Evolutionary conservation across 2,888 invertebrate species (phyloP), one percentile per base, ranked within the genome.

Genomic region (Stegophylla sp.): DNA sequence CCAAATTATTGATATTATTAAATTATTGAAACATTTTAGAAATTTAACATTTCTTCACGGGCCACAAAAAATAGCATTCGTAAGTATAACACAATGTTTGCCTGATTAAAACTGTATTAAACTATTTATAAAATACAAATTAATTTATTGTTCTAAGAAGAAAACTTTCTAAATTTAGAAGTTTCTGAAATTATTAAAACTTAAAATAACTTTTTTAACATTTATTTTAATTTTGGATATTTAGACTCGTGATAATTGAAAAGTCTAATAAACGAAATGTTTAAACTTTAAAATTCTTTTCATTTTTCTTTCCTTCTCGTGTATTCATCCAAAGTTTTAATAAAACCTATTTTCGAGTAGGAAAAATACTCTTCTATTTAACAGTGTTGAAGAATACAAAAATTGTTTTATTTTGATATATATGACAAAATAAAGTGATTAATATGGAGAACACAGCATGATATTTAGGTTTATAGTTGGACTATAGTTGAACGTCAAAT

Each of bases 231-330:
- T 4, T 15, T 15, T 23, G 23, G 56, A 72, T 43, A 72, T 43
- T 43, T 72, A 17, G 23, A 56, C 23, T 23, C 10, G 0, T 56
- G 41, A 23, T 13, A 15, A n/a, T 34, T 26, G n/a, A 12, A 45
- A 61, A 61, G 73, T 61, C 61, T 61, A n/a, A 15, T 28, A 61
- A 61, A 48, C n/a, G 45, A 73, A 61, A 45, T 26, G 45, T 59
- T 73, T 28, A 12, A n/a, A 73, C 26, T 73, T 45, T n/a, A 45
- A 67, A n/a, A n/a, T n/a, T n/a, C n/a, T n/a, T n/a, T n/a, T 67
- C 26, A n/a, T 13, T 59, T 73, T 45, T 28, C 43, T n/a, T 43
- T 45, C 26, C 5, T 28, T 1, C 5, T 28, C 1, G 26, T 13
- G 15, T 53, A 23, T 23, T n/a, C n/a, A 12, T 17, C 10, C n/a